A percentile compares a stretch with the other conserved stretches of the same genome.
phyloP scores from a whole-genome alignment of 2,888 invertebrate genomes.

The Anthophora plumipes region DNA sequence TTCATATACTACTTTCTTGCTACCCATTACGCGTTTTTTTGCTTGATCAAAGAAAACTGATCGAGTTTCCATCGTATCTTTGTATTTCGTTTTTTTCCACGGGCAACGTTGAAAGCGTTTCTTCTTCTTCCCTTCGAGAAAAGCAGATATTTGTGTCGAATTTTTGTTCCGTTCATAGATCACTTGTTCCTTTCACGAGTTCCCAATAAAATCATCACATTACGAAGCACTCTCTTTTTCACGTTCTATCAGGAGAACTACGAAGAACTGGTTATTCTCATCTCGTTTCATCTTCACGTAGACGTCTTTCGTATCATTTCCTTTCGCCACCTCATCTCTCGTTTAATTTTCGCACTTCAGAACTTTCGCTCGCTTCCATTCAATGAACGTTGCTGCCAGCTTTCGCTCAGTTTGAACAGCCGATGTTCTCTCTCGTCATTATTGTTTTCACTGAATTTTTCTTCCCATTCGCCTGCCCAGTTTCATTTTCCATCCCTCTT shows the following conservation, averaged over 20 bases:
- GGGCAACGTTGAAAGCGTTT: background rate
- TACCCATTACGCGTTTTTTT: background rate
- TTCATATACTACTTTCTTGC: background rate
- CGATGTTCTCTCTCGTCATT: background rate
- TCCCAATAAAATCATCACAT: slow-evolving; percentile 1
- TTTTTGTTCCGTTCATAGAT: background rate
- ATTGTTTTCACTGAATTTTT: slow-evolving; percentile 4
- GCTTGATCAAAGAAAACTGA: background rate
- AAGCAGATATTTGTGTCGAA: background rate
- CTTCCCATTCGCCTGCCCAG: background rate
- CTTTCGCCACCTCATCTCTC: background rate
- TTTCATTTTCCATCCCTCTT: background rate
- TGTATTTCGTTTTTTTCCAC: background rate
- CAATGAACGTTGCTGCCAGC: background rate
- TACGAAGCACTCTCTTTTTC: background rate
- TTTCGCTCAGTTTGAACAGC: background rate
- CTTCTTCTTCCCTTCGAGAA: too few relatives aligned
- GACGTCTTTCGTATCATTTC: background rate
- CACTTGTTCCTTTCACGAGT: background rate
- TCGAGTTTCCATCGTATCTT: slow-evolving; percentile 1
- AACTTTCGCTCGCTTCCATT: slow-evolving; percentile 1
- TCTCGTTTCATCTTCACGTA: slow-evolving; percentile 6
- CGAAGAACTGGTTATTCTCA: background rate
- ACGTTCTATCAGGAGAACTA: background rate
- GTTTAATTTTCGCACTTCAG: slow-evolving; percentile 3